A percentile compares a stretch with the other conserved stretches of the same genome.
Evolutionary conservation across 2,113 vertebrate genomes (phyloP).

Genomic region (Myxocyprinus asiaticus): DNA sequence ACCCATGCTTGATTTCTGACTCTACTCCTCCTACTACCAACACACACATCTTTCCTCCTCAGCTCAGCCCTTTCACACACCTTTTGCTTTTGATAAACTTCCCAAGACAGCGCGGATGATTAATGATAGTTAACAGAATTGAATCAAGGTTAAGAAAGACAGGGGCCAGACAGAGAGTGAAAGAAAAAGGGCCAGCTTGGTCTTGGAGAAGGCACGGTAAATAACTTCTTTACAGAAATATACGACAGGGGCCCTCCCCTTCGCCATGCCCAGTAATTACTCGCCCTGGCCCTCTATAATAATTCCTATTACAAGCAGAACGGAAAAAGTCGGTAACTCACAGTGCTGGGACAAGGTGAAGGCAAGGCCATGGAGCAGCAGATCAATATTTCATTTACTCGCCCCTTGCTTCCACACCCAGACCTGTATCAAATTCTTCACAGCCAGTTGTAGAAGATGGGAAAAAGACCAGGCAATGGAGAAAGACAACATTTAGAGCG

Average conservation of each 20-base stretch:
- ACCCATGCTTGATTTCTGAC: no score
- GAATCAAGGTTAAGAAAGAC: slow-evolving; percentile 92
- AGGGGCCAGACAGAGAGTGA: slow-evolving; percentile 76
- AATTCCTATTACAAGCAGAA: slow-evolving; percentile 99
- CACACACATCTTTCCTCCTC: slow-evolving; percentile 27
- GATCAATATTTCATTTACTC: slow-evolving; percentile 99
- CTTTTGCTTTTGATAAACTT: slow-evolving; percentile 93
- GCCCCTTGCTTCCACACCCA: slow-evolving; percentile 84
- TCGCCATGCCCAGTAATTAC: slow-evolving; percentile 97
- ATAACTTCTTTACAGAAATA: slow-evolving; percentile 94
- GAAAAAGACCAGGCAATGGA: slow-evolving; percentile 41
- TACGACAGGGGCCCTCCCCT: slow-evolving; percentile 87
- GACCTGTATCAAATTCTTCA: slow-evolving; percentile 96
- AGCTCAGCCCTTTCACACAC: slow-evolving; percentile 68
- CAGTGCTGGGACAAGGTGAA: slow-evolving; percentile 98
- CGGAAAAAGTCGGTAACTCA: slow-evolving; percentile 99
- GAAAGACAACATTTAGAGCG: slow-evolving; percentile 15
- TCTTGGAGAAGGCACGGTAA: slow-evolving; percentile 80
- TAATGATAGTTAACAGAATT: slow-evolving; percentile 93
- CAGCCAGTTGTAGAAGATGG: slow-evolving; percentile 75
- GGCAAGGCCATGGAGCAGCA: slow-evolving; percentile 94
- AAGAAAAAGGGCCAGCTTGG: slow-evolving; percentile 55
- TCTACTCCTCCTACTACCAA: background rate
- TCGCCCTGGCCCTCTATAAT: slow-evolving; percentile 97
- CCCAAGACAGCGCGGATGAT: slow-evolving; percentile 87